Evolutionary conservation across 2,113 vertebrate genomes (phyloP).

Genomic region (Rousettus leschenaultii): DNA sequence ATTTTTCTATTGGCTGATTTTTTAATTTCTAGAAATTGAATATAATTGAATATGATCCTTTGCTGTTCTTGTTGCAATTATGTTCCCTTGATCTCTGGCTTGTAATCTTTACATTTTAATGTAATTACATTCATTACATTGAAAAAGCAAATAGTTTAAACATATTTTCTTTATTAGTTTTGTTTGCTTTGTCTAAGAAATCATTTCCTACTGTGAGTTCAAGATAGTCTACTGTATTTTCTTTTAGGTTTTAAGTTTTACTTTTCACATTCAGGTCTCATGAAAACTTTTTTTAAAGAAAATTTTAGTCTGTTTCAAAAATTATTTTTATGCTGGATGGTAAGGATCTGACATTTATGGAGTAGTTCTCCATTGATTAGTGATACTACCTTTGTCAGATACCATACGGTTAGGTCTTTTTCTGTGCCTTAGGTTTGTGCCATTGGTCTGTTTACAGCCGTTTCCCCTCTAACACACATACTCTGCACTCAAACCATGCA

Average conservation of each 20-base stretch:
- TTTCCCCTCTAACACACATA: no score
- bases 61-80: conserved; percentile 2
- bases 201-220: background rate
- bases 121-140: background rate
- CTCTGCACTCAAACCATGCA: background rate
- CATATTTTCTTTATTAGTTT: background rate
- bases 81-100: background rate
- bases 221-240: background rate
- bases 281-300: background rate
- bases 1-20: background rate
- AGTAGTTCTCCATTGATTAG: background rate
- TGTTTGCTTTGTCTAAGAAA: background rate
- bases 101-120: background rate
- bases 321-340: background rate
- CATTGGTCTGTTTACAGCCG: background rate
- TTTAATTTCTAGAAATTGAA: background rate
- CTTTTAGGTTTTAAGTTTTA: background rate
- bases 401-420: background rate
- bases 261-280: background rate
- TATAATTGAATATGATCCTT: background rate
- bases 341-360: background rate
- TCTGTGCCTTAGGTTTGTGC: background rate
- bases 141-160: conserved; percentile 18
- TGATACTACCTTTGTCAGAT: background rate
- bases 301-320: background rate